Conservation (phyloP, 1,140 invertebrate species). For the Solen grandis region DNA sequence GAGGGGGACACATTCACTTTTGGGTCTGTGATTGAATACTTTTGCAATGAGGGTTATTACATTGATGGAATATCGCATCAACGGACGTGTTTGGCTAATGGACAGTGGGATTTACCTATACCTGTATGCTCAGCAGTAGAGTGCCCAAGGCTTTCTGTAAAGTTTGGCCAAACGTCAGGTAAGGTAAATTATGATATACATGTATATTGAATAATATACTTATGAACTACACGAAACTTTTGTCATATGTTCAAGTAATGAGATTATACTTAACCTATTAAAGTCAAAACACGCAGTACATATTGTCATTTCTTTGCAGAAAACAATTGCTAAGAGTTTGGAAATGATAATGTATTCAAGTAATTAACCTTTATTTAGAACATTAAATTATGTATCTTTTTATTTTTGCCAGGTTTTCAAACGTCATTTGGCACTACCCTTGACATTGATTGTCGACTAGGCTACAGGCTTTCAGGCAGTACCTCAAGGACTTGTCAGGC, state of each 20-base stretch:
- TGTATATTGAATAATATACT: too few relatives aligned
- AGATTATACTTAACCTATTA: too few relatives aligned
- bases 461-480: constrained; percentile 64
- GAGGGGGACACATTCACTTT: constrained; percentile 61
- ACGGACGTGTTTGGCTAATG: constrained; percentile 89
- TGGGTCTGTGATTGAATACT: constrained; percentile 61
- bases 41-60: constrained; percentile 66
- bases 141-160: constrained; percentile 61
- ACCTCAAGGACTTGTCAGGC: constrained; percentile 81
- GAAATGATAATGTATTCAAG: too few relatives aligned
- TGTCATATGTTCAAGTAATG: too few relatives aligned
- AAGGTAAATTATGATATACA: not conserved
- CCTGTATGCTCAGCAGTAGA: constrained; percentile 67
- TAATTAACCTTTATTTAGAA: too few relatives aligned
- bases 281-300: too few relatives aligned
- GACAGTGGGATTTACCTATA: constrained; percentile 88
- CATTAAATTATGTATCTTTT: too few relatives aligned
- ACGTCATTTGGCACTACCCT: constrained; percentile 61
- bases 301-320: too few relatives aligned
- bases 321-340: too few relatives aligned
- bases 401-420: constrained; percentile 47
- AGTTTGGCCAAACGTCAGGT: constrained; percentile 62
- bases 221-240: too few relatives aligned
- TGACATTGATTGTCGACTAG: constrained; percentile 83
- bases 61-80: constrained; percentile 51